Evolutionary conservation across 2,797 vertebrate species (phyloP).

Genomic region (Squalus acanthias): DNA sequence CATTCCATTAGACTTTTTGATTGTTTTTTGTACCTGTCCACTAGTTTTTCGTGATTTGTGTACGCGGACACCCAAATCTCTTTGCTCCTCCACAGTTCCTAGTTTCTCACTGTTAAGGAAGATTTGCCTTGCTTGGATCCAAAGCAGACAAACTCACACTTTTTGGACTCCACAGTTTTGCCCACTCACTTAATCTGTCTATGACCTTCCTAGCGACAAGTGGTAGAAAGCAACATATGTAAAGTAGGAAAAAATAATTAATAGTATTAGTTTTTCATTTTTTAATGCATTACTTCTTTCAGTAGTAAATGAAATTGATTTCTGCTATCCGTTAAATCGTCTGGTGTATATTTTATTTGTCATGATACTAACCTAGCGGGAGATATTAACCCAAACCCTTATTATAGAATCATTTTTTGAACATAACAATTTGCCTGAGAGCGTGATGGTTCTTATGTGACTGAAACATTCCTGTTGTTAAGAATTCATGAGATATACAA

Average conservation of each 20-base stretch:
- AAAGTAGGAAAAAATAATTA: neutral
- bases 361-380: neutral
- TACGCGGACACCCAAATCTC: neutral
- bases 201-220: neutral
- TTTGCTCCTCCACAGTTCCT: neutral
- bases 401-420: neutral
- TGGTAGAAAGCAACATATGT: neutral
- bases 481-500: too few species aligned
- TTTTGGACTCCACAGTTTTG: too few species aligned
- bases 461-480: too few species aligned
- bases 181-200: neutral
- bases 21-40: too few species aligned
- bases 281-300: neutral
- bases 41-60: too few species aligned
- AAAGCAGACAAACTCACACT: too few species aligned
- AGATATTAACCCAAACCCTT: neutral
- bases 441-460: too few species aligned
- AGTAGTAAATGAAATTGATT: neutral
- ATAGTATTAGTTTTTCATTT: neutral
- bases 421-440: too few species aligned
- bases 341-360: neutral
- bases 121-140: neutral
- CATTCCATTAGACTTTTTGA: too few species aligned
- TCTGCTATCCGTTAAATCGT: neutral
- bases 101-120: neutral